Percentiles rank a stretch among this genome's conserved stretches.
Evolutionary conservation across 2,113 vertebrate species (phyloP).

Genomic region (Cettia cetti): DNA sequence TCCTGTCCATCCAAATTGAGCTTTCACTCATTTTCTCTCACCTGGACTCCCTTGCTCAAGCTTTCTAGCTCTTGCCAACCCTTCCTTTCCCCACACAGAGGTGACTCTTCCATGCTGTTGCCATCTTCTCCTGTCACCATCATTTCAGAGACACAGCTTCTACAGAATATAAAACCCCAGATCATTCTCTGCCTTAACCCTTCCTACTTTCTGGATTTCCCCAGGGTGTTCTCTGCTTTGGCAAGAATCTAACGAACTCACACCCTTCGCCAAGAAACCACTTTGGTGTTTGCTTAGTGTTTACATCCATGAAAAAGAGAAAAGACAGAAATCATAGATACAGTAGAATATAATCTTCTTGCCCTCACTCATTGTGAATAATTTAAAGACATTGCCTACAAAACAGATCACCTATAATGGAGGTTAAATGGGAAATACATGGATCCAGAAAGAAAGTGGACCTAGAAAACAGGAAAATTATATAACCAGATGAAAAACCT

Average conservation of each 20-base stretch:
- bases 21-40: not conserved
- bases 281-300: not conserved
- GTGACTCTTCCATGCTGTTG: not conserved
- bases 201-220: not conserved
- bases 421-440: not conserved
- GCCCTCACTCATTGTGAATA: not conserved
- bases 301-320: not conserved
- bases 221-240: not conserved
- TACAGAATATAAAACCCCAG: not conserved
- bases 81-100: not conserved
- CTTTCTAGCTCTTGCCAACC: not conserved
- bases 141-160: not conserved
- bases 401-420: not conserved
- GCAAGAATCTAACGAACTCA: not conserved
- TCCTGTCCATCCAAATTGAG: not conserved
- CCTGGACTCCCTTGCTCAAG: not conserved
- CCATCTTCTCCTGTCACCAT: not conserved
- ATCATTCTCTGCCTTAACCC: not conserved
- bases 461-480: not conserved
- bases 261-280: not conserved
- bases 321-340: not conserved
- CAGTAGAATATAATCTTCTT: not conserved
- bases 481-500: not conserved
- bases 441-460: not conserved
- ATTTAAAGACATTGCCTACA: not conserved